Base-by-base conservation (phyloP, 2,888 invertebrate species). In the Drosophila quinaria region DNA sequence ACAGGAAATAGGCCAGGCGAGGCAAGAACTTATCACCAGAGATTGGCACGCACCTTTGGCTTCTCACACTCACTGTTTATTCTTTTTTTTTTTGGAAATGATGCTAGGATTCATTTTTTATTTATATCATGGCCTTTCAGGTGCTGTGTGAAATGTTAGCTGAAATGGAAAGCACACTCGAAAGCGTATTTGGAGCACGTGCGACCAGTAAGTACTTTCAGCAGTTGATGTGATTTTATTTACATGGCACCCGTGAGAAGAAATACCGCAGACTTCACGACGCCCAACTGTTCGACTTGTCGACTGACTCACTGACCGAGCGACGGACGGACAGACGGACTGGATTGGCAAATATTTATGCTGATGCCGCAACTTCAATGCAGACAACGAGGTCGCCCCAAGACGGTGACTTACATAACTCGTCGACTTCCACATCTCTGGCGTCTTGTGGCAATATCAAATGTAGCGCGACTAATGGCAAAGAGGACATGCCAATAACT, bases 91-190 rank as follows among this genome's bases (percentile, higher is more conserved):
- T 66, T 68, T 51, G 50, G 49, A 39, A 35, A 8, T 66, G 62
- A 64, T 69, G 51, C 61, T 62, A 59, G 63, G 65, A 82, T 78
- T 85, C 82, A 84, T 85, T 82, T 87, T 87, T 84, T 84, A 87
- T 84, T 84, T 82, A 87, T 82, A 78, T 68, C 69, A 80, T 65
- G 59, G 65, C 61, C 60, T 58, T 55, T 67, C 68, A 68, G 60
- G 64, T 54, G 52, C 55, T n/a, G 35, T 44, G 44, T 70, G 49
- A 55, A 61, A 49, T 78, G 80, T 72, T 82, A 74, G 83, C 54
- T 88, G 84, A 84, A 88, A 88, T 88, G 86, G 84, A 84, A 84
- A 84, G 88, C 78, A 84, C 86, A 84, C 86, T 80, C 83, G 65
- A 88, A 71, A 88, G 84, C 78, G 63, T 82, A 86, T 84, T 78